Evolutionary conservation across 2,888 invertebrate genomes (phyloP).

Genomic region (Hydropsyche betteni): DNA sequence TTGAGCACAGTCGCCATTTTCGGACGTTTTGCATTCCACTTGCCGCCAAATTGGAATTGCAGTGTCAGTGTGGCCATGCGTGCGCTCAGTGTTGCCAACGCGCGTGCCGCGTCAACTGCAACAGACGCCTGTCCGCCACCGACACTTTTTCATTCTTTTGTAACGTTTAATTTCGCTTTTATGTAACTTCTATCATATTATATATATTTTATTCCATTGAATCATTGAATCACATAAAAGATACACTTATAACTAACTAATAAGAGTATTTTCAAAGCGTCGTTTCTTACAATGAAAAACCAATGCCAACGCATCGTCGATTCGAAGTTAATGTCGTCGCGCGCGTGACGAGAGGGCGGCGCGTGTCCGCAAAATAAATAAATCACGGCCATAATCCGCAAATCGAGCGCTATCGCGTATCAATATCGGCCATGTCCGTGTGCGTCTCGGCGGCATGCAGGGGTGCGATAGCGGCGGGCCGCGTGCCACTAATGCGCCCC

Average conservation of each 20-base stretch:
- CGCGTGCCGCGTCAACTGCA: slow-evolving; percentile 38
- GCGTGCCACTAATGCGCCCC: slow-evolving; percentile 49
- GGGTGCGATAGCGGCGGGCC: slow-evolving; percentile 44
- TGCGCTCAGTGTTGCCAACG: slow-evolving; percentile 46
- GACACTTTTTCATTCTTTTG: not conserved
- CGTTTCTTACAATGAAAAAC: no score
- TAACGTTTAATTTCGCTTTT: not conserved
- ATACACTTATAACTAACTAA: no score
- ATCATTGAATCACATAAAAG: no score
- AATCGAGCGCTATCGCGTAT: slow-evolving; percentile 50
- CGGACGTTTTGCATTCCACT: slow-evolving; percentile 8
- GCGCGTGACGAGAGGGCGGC: slow-evolving; percentile 42
- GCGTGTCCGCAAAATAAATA: slow-evolving; percentile 46
- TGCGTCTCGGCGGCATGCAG: slow-evolving; percentile 17
- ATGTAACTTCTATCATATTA: no score
- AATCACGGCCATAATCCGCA: slow-evolving; percentile 49
- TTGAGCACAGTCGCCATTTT: slow-evolving; percentile 3
- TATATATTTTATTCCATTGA: no score
- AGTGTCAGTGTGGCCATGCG: slow-evolving; percentile 48
- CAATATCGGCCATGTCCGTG: slow-evolving; percentile 43
- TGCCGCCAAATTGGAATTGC: slow-evolving; percentile 29
- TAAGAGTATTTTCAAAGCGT: no score
- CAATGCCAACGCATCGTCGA: no score
- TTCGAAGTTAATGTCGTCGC: slow-evolving; percentile 7
- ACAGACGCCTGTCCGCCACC: not conserved